Evolutionary conservation across 2,113 vertebrate species (phyloP).

Genomic region (Hyla sarda): DNA sequence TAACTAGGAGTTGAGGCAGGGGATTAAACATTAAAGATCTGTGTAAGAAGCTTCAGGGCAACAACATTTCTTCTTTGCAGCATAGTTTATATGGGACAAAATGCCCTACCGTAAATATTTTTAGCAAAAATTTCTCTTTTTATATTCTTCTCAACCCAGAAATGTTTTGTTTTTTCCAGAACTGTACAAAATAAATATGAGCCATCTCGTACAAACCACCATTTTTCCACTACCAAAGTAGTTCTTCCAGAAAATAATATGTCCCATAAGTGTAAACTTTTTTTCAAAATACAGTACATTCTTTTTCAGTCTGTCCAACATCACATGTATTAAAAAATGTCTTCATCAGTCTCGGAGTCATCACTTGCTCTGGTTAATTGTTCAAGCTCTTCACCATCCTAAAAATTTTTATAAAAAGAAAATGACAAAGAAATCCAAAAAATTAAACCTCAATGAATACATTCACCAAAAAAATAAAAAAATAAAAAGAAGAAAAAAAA

Average conservation of each 20-base stretch:
- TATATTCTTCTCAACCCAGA: background rate
- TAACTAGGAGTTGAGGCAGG: background rate
- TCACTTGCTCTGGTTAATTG: conserved; percentile 85
- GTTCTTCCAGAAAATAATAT: background rate
- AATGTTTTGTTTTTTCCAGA: background rate
- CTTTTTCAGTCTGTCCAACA: background rate
- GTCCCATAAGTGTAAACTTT: background rate
- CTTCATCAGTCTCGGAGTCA: conserved; percentile 90
- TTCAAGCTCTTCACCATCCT: conserved; percentile 96
- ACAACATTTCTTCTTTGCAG: background rate
- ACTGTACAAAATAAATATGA: background rate
- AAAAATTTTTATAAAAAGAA: conserved; percentile 59
- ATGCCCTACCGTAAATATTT: background rate
- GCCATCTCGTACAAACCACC: background rate
- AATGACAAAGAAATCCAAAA: background rate
- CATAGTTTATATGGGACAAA: background rate
- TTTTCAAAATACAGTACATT: background rate
- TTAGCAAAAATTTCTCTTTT: background rate
- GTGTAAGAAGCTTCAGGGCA: background rate
- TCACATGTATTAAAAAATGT: conserved; percentile 73
- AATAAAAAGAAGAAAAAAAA: no score
- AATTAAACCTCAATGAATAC: background rate
- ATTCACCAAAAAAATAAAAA: no score
- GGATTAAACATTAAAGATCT: background rate
- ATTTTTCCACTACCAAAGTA: background rate